Evolutionary conservation across 2,888 invertebrate species (phyloP), one percentile per base, ranked within the genome.

Genomic region (Idaea aversata): DNA sequence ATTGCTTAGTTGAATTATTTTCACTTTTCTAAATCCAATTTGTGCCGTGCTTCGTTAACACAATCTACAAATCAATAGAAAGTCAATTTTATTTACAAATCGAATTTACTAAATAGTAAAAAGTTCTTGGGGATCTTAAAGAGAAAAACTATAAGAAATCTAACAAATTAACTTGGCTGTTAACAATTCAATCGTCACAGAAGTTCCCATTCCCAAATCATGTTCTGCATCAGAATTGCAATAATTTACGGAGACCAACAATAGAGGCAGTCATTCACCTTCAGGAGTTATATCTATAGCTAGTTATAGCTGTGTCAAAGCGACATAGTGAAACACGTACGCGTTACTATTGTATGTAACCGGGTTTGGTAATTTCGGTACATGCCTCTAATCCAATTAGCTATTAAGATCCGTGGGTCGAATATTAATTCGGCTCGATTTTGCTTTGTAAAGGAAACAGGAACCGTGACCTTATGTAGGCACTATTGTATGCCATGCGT

Each of bases 321-420:
- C 77, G 78, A 77, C 78, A 76, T 72, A 77, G 75, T 74, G 79
- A 75, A 79, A 84, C 88, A 88, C 89, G 90, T 88, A 85, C 85
- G 80, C 78, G 80, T 80, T 79, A 82, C 80, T 84, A 87, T 88
- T 87, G 86, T 89, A 83, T 85, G 88, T 90, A 89, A 89, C 90
- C 83, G 78, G 84, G 88, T 91, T 91, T 88, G 87, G 89, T 91
- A 88, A 91, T 92, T 91, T 91, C 83, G 84, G 86, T 90, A 91
- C 91, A 91, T 90, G 90, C 86, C 85, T 88, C 84, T 91, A 91
- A 93, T 92, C 92, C 92, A 93, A 93, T 93, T 92, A 93, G 91
- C 91, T 91, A 92, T 93, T 92, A 92, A 90, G 92, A 89, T 89
- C 85, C 92, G 92, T 91, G 93, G 83, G 78, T 84, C 83, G 92